Evolutionary conservation across 2,888 invertebrate species (phyloP).

Genomic region (Cheilosia variabilis): DNA sequence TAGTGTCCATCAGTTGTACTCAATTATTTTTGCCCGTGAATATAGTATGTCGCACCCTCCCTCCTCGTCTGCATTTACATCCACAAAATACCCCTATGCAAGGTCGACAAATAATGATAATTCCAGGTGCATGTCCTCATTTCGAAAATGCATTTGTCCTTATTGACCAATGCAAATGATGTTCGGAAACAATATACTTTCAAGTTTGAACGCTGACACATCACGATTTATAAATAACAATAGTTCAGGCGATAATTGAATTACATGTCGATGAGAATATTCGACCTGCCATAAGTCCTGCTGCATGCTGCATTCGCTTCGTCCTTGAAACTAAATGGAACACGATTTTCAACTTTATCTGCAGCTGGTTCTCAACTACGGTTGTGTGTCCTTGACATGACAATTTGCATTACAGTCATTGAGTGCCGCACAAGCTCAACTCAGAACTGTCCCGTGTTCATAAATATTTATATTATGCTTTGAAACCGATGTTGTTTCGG

Average conservation of each 20-base stretch:
- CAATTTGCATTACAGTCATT: constrained; percentile 12
- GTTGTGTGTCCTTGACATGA: constrained; percentile 46
- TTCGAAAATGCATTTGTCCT: not conserved
- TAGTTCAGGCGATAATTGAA: constrained; percentile 57
- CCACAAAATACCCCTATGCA: not conserved
- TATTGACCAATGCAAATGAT: not conserved
- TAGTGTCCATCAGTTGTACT: too few relatives aligned
- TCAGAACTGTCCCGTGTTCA: not conserved
- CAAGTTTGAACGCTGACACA: constrained; percentile 22
- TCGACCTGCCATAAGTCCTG: constrained; percentile 21
- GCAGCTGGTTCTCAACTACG: not conserved
- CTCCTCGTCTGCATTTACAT: too few relatives aligned
- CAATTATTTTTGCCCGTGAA: too few relatives aligned
- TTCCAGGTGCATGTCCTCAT: not conserved
- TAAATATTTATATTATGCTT: constrained; percentile 31
- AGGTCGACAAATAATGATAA: not conserved
- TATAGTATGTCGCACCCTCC: too few relatives aligned
- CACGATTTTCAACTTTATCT: constrained; percentile 59
- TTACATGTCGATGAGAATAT: constrained; percentile 48
- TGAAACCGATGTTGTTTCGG: not conserved
- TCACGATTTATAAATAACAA: constrained; percentile 57
- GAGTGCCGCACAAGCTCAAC: not conserved
- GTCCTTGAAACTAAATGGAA: constrained; percentile 53
- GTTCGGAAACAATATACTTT: not conserved
- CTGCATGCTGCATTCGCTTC: constrained; percentile 2